These are phyloP conservation scores for Salticus scenicus DNA, from an alignment of 2,888 invertebrate species.

Conservation along the genomic window DNA sequence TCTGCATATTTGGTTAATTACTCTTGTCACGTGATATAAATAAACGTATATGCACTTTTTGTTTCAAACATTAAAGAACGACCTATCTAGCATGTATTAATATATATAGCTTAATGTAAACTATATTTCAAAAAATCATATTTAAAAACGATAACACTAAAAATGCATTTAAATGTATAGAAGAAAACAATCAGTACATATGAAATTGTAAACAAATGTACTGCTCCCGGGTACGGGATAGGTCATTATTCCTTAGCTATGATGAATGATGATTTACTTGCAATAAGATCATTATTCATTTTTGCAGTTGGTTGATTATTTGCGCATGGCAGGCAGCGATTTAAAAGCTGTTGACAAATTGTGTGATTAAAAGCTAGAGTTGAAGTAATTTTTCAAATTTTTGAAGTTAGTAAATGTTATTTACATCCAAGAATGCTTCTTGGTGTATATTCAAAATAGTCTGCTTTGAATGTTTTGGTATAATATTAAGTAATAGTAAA, in stretches of 20 bases:
- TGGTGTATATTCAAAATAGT: no score
- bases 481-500: no score
- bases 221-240: constrained; percentile 24
- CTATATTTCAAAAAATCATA: no score
- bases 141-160: background rate
- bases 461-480: no score
- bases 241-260: constrained; percentile 16
- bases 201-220: constrained; percentile 38
- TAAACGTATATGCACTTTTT: no score
- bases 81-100: no score
- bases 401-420: no score
- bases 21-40: no score
- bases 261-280: constrained; percentile 19
- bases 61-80: no score
- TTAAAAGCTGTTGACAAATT: constrained; percentile 15
- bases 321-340: constrained; percentile 11
- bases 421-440: no score
- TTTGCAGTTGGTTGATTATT: constrained; percentile 17
- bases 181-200: background rate
- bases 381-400: background rate
- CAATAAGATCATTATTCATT: constrained; percentile 15
- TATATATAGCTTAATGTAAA: no score
- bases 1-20: no score
- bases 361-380: background rate
- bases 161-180: background rate